Base-by-base conservation (phyloP, 2,797 vertebrate species). In the Menidia menidia region DNA sequence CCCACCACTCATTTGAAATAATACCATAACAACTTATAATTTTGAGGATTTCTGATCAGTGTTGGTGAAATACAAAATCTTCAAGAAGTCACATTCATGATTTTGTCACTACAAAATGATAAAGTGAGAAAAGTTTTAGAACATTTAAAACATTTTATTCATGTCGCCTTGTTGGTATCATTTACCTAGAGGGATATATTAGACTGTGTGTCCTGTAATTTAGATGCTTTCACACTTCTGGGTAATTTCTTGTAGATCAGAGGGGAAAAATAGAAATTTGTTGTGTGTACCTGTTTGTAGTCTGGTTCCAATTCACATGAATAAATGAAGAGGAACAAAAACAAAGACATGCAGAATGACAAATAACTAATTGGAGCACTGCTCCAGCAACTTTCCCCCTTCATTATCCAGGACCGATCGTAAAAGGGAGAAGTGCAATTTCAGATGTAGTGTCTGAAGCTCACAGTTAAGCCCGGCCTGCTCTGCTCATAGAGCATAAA, bases 201-300 rank as follows among this genome's bases (percentile, higher is more conserved):
- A 47, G 35, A 55, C 63, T 68, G 42, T 61, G 35, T 39, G 7
- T 39, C 7, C 35, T 39, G 35, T 39, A 48, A 39, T 51, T 19
- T 14, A 30, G 1, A 41, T 64, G 0, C 18, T 55, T 41, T 70
- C 45, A 31, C 43, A 67, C 33, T 41, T 0, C 1, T 39, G 12
- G 43, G 7, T 71, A 33, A 63, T 44, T 77, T 57, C 25, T 33
- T 48, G 41, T 52, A 18, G 33, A 65, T 32, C 58, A 73, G 42
- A 45, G n/a, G 12, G 64, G n/a, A 11, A 56, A 25, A 11, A 56
- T 41, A 41, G 48, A 51, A 42, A 19, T 31, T 58, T 25, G 35
- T 16, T 57, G 35, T 25, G 25, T 25, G 41, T 30, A 30, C 61
- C 71, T 51, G n/a, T 15, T 52, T 65, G 31, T 58, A 51, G 11